phyloP scores from a whole-genome alignment of 2,888 invertebrate species.

The Kryphioiulus occultus region DNA sequence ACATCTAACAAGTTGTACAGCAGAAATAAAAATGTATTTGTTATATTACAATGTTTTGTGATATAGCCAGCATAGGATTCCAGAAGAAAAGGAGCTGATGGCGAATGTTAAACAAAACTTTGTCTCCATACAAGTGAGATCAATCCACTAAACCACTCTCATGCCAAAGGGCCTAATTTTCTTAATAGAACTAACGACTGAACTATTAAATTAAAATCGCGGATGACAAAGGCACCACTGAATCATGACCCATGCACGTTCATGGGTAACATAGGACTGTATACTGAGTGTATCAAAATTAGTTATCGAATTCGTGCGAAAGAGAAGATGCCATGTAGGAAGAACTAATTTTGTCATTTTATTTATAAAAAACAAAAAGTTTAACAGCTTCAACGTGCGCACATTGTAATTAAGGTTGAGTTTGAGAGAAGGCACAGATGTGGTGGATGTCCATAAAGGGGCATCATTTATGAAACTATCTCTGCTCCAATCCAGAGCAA shows the following conservation, averaged over 20 bases:
- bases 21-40: too few relatives aligned
- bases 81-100: too few relatives aligned
- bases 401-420: background rate
- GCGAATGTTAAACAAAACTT: too few relatives aligned
- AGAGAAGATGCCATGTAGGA: background rate
- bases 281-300: background rate
- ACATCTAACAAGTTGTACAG: background rate
- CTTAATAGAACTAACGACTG: background rate
- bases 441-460: background rate
- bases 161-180: background rate
- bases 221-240: background rate
- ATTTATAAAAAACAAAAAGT: background rate
- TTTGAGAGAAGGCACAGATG: background rate
- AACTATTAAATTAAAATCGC: background rate
- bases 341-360: background rate
- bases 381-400: background rate
- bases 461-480: background rate
- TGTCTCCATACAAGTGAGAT: too few relatives aligned
- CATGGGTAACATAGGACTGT: background rate
- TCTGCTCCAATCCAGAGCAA: background rate
- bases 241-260: background rate
- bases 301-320: background rate
- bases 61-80: too few relatives aligned
- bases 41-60: too few relatives aligned
- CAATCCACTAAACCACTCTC: background rate